Percentiles rank a stretch among this genome's conserved stretches.
These are phyloP conservation scores for Epinotia nisella DNA, from an alignment of 2,888 invertebrate genomes.

Conservation along the genomic window DNA sequence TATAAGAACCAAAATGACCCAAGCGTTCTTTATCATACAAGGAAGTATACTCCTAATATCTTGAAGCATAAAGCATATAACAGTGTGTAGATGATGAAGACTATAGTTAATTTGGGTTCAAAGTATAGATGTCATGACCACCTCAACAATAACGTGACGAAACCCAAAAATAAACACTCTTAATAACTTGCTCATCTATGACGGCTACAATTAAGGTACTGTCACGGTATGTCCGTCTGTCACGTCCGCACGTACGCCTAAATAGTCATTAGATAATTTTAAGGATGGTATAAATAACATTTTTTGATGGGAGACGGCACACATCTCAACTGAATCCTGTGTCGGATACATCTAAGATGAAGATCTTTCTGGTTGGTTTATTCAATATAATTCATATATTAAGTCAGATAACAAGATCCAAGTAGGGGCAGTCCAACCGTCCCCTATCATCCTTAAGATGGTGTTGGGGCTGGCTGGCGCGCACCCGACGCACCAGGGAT, in stretches of 20 bases:
- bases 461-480: too few relatives aligned
- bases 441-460: too few relatives aligned
- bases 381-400: too few relatives aligned
- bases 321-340: constrained; percentile 63
- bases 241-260: constrained; percentile 63
- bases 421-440: too few relatives aligned
- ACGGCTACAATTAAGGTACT: constrained; percentile 75
- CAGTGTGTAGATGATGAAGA: not conserved
- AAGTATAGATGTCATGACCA: constrained; percentile 49
- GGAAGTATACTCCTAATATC: not conserved
- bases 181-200: constrained; percentile 67
- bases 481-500: too few relatives aligned
- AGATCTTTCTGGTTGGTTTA: constrained; percentile 62
- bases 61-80: not conserved
- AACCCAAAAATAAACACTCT: constrained; percentile 64
- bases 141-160: constrained; percentile 51
- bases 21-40: not conserved
- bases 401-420: too few relatives aligned
- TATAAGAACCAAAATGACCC: not conserved
- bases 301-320: constrained; percentile 63
- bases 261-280: constrained; percentile 65
- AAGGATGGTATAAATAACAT: constrained; percentile 73
- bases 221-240: constrained; percentile 72
- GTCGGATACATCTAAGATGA: constrained; percentile 66
- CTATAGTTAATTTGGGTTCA: not conserved